phyloP scores from a whole-genome alignment of 2,797 vertebrate species.

The Mormyrus hasselquistii region DNA sequence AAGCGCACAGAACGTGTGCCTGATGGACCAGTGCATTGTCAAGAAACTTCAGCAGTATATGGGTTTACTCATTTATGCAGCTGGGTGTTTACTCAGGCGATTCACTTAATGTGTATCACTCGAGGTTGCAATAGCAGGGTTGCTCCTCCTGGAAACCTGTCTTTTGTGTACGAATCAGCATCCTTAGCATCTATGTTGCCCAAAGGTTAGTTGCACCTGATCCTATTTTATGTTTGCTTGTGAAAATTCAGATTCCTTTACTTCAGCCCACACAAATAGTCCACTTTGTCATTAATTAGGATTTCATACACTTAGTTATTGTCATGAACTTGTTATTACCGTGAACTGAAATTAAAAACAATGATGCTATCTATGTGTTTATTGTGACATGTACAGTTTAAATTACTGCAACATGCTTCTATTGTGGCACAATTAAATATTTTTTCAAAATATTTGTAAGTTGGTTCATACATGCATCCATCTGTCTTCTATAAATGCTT shows the following conservation, averaged over 20 bases:
- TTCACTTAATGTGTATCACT: not conserved
- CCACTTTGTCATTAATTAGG: not conserved
- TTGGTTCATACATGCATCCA: not conserved
- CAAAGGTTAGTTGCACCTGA: not conserved
- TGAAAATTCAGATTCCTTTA: not conserved
- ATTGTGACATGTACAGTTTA: not conserved
- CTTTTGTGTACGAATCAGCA: not conserved
- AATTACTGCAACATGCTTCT: not conserved
- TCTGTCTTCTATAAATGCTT: not conserved
- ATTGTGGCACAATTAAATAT: not conserved
- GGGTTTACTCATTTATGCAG: not conserved
- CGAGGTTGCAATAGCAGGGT: not conserved
- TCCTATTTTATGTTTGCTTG: not conserved
- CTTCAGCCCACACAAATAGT: not conserved
- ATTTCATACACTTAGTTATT: not conserved
- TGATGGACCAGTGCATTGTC: not conserved
- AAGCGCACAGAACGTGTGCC: not conserved
- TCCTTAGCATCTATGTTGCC: not conserved
- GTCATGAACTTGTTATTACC: not conserved
- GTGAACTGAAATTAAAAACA: not conserved
- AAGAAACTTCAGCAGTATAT: not conserved
- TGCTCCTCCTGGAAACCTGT: not conserved
- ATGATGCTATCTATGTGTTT: not conserved
- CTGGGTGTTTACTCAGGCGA: not conserved
- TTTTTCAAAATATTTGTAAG: not conserved